Conservation (phyloP, 1,140 invertebrate genomes). For the Stegodyphus mimosarum region DNA sequence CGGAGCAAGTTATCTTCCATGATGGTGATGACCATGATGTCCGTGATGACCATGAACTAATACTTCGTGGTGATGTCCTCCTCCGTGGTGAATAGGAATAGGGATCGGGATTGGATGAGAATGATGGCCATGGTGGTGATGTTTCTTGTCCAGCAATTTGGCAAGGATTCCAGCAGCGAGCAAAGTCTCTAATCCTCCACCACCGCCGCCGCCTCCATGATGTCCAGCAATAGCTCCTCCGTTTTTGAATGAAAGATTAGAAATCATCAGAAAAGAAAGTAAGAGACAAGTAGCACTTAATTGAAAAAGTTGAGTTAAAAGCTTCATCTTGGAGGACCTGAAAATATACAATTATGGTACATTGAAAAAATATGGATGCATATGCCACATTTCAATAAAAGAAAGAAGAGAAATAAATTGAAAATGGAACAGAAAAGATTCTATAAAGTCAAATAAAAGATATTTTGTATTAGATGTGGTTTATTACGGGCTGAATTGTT, state of each 20-base stretch:
- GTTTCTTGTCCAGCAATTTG: slow-evolving; percentile 12
- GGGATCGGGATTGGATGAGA: slow-evolving; percentile 31
- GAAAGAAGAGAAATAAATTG: no score
- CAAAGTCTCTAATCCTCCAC: slow-evolving; percentile 12
- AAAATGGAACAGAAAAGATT: no score
- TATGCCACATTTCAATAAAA: no score
- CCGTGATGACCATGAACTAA: slow-evolving; percentile 7
- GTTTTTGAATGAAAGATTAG: not conserved
- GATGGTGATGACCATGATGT: slow-evolving; percentile 34
- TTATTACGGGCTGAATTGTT: no score
- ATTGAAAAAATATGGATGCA: no score
- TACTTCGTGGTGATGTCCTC: not conserved
- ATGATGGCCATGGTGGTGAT: not conserved
- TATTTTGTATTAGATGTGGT: no score
- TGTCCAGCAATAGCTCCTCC: not conserved
- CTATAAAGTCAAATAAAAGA: no score
- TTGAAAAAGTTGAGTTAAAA: no score
- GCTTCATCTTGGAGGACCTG: no score
- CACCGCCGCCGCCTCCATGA: slow-evolving; percentile 13
- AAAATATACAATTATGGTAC: no score
- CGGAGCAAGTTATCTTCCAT: not conserved
- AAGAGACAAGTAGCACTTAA: no score
- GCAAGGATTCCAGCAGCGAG: slow-evolving; percentile 35
- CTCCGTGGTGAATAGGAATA: slow-evolving; percentile 31
- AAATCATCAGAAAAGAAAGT: not conserved